Conservation (phyloP, 2,888 invertebrate genomes). For the Eupithecia centaureata region DNA sequence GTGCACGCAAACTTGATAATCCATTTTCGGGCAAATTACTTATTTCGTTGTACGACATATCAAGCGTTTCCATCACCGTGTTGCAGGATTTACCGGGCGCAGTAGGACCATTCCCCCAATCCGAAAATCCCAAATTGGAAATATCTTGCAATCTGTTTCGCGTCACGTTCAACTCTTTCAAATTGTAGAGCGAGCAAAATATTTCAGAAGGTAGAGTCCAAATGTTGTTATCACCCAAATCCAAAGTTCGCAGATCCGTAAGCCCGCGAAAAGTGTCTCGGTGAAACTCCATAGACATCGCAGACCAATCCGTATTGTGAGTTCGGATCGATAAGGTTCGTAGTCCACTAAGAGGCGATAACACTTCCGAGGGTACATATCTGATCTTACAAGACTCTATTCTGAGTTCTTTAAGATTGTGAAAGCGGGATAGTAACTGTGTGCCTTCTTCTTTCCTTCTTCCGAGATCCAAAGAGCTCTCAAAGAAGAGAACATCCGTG, state of each 20-base stretch:
- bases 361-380: conserved; percentile 87
- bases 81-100: conserved; percentile 88
- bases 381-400: conserved; percentile 91
- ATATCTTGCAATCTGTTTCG: conserved; percentile 91
- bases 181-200: conserved; percentile 88
- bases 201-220: conserved; percentile 89
- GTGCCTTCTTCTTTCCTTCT: conserved; percentile 80
- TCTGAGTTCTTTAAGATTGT: conserved; percentile 86
- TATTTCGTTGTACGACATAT: conserved; percentile 90
- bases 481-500: conserved; percentile 89
- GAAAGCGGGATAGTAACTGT: conserved; percentile 85
- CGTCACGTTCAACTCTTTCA: conserved; percentile 89
- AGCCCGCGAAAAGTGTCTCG: conserved; percentile 88
- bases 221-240: conserved; percentile 90
- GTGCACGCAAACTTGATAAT: conserved; percentile 87
- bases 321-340: conserved; percentile 87
- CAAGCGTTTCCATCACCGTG: conserved; percentile 87
- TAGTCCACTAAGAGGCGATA: conserved; percentile 87
- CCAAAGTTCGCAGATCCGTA: conserved; percentile 86
- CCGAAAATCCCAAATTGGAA: conserved; percentile 89
- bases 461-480: conserved; percentile 86
- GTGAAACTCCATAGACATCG: conserved; percentile 90
- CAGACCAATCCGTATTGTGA: conserved; percentile 91
- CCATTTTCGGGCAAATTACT: conserved; percentile 88
- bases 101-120: conserved; percentile 87